A percentile compares a stretch with the other conserved stretches of the same genome.
These are phyloP conservation scores for Orycteropus afer DNA, from an alignment of 2,113 vertebrate species.

Conservation along the genomic window DNA sequence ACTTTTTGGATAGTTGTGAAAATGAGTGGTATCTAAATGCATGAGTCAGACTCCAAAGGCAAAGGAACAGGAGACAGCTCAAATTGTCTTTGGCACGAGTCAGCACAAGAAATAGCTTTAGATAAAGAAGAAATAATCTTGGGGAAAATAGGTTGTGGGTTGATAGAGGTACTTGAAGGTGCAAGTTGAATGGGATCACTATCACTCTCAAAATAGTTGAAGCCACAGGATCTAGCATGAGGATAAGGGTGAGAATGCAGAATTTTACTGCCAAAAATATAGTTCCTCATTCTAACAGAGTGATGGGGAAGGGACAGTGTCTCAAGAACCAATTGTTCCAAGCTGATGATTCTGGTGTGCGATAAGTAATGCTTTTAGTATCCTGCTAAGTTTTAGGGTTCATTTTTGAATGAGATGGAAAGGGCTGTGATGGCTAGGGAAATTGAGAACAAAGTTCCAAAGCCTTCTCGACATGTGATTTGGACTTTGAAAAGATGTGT, in stretches of 20 bases:
- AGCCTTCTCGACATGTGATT: conserved; percentile 17
- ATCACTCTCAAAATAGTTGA: conserved; percentile 51
- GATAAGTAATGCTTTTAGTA: conserved; percentile 55
- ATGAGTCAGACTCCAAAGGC: not conserved
- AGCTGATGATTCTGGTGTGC: not conserved
- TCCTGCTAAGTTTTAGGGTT: conserved; percentile 15
- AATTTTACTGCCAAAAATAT: conserved; percentile 30
- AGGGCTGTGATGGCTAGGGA: not conserved
- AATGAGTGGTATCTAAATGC: not conserved
- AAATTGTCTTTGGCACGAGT: not conserved
- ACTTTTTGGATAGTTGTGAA: not conserved
- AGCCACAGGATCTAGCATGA: conserved; percentile 8
- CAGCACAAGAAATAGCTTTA: conserved; percentile 54
- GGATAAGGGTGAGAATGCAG: conserved; percentile 28
- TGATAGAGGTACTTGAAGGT: conserved; percentile 52
- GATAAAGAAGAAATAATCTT: conserved; percentile 67
- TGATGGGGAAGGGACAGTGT: not conserved
- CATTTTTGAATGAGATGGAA: conserved; percentile 53
- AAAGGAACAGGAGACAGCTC: not conserved
- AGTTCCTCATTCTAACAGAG: not conserved
- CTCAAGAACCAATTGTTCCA: not conserved
- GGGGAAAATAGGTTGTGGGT: conserved; percentile 44
- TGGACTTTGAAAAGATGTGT: not conserved
- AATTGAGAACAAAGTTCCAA: conserved; percentile 40
- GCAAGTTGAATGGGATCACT: conserved; percentile 16